Conservation (phyloP, 1,140 invertebrate species). For the Coelopa frigida region DNA sequence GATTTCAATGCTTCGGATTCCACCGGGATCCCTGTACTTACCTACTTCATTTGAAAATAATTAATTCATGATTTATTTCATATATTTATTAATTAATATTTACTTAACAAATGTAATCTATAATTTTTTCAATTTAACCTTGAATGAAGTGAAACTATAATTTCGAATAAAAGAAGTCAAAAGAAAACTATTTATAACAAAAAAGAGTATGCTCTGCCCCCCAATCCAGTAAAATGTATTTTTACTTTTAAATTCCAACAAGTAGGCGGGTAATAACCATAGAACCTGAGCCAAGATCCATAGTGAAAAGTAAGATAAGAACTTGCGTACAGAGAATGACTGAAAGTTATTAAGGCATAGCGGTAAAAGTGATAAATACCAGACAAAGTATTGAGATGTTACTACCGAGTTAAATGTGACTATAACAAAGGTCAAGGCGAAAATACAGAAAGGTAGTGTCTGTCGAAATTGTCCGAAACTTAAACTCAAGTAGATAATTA, state of each 20-base stretch:
- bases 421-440: conserved; percentile 78
- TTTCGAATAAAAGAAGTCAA: conserved; percentile 58
- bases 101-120: conserved; percentile 11
- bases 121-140: conserved; percentile 27
- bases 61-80: neutral
- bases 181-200: conserved; percentile 67
- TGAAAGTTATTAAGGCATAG: conserved; percentile 62
- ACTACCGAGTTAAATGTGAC: conserved; percentile 95
- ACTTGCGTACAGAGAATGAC: conserved; percentile 48
- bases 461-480: conserved; percentile 57
- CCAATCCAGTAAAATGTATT: conserved; percentile 78
- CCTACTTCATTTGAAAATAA: no score
- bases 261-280: conserved; percentile 89
- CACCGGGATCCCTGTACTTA: no score
- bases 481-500: conserved; percentile 65
- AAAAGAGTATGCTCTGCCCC: conserved; percentile 70
- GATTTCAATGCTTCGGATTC: no score
- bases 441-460: conserved; percentile 76
- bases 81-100: neutral
- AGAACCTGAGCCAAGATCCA: conserved; percentile 76
- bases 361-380: conserved; percentile 87
- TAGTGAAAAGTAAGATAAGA: conserved; percentile 45
- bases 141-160: conserved; percentile 45
- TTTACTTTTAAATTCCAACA: conserved; percentile 79
- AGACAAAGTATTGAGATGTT: conserved; percentile 97